These are phyloP conservation scores for Nezara viridula DNA, from an alignment of 2,888 invertebrate genomes.

Conservation along the genomic window DNA sequence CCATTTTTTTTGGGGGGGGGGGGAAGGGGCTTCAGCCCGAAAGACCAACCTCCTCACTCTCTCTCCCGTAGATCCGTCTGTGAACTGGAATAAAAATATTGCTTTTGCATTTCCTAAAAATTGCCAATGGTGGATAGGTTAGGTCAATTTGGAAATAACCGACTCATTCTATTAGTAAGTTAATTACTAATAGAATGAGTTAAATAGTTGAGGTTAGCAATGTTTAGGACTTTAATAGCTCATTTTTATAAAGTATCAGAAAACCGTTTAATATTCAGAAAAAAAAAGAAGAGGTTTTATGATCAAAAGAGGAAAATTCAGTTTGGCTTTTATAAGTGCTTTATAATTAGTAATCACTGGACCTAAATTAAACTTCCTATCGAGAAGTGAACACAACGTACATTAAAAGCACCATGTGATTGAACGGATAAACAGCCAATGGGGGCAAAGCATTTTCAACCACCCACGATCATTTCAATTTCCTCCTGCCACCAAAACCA, in stretches of 20 bases:
- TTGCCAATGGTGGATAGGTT: too few relatives aligned
- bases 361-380: not conserved
- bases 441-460: not conserved
- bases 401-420: not conserved
- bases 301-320: not conserved
- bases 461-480: not conserved
- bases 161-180: not conserved
- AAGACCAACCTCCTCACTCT: too few relatives aligned
- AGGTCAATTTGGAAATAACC: too few relatives aligned
- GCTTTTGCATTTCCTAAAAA: too few relatives aligned
- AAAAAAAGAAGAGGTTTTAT: not conserved
- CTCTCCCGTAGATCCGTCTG: too few relatives aligned
- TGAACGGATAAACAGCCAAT: not conserved
- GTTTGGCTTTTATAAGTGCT: not conserved
- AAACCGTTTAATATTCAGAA: not conserved
- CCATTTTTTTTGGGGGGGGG: too few relatives aligned
- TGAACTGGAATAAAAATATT: too few relatives aligned
- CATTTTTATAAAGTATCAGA: not conserved
- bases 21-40: too few relatives aligned
- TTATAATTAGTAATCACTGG: not conserved
- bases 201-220: too few relatives aligned
- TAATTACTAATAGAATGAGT: not conserved
- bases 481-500: constrained; percentile 13
- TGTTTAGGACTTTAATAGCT: too few relatives aligned
- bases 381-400: not conserved